Evolutionary conservation across 2,888 invertebrate genomes (phyloP), one percentile per base, ranked within the genome.

Genomic region (Brenthis hecate): DNA sequence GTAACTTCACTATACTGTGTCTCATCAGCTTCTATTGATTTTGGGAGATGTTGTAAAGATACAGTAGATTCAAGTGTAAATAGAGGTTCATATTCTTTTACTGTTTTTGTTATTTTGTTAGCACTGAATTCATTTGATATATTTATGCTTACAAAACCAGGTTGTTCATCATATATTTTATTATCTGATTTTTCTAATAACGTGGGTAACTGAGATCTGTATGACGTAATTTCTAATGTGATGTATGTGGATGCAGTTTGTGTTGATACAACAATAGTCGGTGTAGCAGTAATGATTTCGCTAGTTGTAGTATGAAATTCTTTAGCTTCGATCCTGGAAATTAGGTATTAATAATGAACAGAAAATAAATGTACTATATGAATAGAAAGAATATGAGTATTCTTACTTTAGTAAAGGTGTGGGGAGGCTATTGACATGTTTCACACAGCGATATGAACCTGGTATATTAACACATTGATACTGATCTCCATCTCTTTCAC

Each of bases 361-460:
- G 36, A 36, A 28, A 0, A 36, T 36, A 36, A 36, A 8, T 8
- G 6, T 8, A 6, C 36, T 6, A 36, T 36, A 36, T 36, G 36
- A 36, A 36, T 36, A 84, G 71, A 92, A 88, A 68, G 89, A 87
- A 70, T 91, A 71, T 13, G 82, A 83, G 72, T 77, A 76, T 53
- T 76, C 76, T 11, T 87, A 85, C 32, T 86, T 86, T 11, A 85
- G 84, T 13, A 85, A 77, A 0, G 85, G 80, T 4, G 78, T 86
- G 11, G 85, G 85, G n/a, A 85, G 78, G 0, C 85, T 79, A 4
- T 78, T 71, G 0, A 85, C 74, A 0, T 4, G 88, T 84, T 83
- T 93, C 72, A 95, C 95, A 82, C 98, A 98, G n/a, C 97, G 94
- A 87, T 97, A 98, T 0, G 97, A 97, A 0, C 99, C 99, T n/a